Evolutionary conservation across 1,140 invertebrate genomes (phyloP).

Genomic region (Habropoda laboriosa): DNA sequence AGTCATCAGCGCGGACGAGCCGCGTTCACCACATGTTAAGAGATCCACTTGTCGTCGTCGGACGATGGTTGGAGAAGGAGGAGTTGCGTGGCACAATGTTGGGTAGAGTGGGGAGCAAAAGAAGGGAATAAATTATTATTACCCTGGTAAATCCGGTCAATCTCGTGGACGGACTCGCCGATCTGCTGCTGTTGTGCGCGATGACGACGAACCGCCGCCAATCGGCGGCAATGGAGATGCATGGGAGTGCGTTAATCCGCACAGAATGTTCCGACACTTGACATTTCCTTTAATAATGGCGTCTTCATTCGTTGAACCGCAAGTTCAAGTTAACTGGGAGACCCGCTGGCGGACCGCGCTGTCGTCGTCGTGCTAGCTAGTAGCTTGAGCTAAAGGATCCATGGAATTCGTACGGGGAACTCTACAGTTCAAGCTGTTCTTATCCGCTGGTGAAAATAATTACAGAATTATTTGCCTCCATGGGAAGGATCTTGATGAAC

Average conservation of each 20-base stretch:
- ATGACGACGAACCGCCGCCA: constrained; percentile 55
- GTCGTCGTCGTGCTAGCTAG: no score
- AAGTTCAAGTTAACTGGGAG: constrained; percentile 51
- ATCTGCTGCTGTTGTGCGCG: constrained; percentile 31
- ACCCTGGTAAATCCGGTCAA: constrained; percentile 73
- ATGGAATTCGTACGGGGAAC: constrained; percentile 27
- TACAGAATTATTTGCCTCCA: neutral
- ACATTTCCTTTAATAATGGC: constrained; percentile 59
- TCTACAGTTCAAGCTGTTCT: neutral
- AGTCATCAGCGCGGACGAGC: constrained; percentile 65
- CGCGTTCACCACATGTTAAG: constrained; percentile 69
- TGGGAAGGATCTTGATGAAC: no score
- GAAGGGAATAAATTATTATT: constrained; percentile 75
- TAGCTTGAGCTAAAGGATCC: neutral
- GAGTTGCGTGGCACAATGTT: no score
- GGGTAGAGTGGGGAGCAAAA: neutral
- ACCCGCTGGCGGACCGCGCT: neutral
- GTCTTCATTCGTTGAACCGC: constrained; percentile 53
- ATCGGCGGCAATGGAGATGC: constrained; percentile 62
- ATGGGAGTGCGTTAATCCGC: constrained; percentile 61
- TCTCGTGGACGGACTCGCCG: constrained; percentile 67
- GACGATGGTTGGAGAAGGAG: neutral
- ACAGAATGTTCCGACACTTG: constrained; percentile 45
- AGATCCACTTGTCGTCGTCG: constrained; percentile 67
- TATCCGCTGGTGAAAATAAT: constrained; percentile 16